Evolutionary conservation across 92 coral and sea anemone genomes (phyloP).

Genomic region (Montipora capitata): DNA sequence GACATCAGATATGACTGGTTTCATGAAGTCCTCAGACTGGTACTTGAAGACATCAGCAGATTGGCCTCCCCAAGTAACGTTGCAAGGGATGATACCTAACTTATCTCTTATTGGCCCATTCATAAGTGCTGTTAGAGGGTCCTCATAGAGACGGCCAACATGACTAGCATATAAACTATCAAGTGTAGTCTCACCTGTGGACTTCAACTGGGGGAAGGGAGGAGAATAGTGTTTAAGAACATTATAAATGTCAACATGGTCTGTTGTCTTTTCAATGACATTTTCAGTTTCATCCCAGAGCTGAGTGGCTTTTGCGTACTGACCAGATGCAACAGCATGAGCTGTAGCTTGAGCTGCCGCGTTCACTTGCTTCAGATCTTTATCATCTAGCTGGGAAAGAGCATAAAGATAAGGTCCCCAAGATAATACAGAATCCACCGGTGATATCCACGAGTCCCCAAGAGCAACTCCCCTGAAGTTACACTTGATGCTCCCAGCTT

Average conservation of each 20-base stretch:
- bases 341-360: conserved; percentile 88
- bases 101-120: conserved; percentile 96
- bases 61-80: conserved; percentile 97
- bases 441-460: conserved; percentile 99
- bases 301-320: conserved; percentile 82
- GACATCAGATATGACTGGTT: conserved; percentile 89
- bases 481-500: conserved; percentile 74
- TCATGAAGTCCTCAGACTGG: conserved; percentile 94
- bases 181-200: conserved; percentile 56
- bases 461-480: conserved; percentile 94
- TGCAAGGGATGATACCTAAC: conserved; percentile 91
- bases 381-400: conserved; percentile 85
- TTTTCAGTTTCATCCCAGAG: conserved; percentile 82
- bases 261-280: conserved; percentile 78
- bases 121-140: conserved; percentile 86
- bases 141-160: conserved; percentile 81
- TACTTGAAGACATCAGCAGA: conserved; percentile 80
- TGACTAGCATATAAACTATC: conserved; percentile 80
- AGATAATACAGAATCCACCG: conserved; percentile 90
- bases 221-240: conserved; percentile 85
- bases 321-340: conserved; percentile 81
- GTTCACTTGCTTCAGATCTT: conserved; percentile 76
- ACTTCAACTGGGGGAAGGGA: conserved; percentile 40
- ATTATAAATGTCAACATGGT: conserved; percentile 94
- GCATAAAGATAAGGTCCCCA: conserved; percentile 97